Evolutionary conservation across 2,797 vertebrate species (phyloP), one percentile per base, ranked within the genome.

Genomic region (Ptychadena robeensis): DNA sequence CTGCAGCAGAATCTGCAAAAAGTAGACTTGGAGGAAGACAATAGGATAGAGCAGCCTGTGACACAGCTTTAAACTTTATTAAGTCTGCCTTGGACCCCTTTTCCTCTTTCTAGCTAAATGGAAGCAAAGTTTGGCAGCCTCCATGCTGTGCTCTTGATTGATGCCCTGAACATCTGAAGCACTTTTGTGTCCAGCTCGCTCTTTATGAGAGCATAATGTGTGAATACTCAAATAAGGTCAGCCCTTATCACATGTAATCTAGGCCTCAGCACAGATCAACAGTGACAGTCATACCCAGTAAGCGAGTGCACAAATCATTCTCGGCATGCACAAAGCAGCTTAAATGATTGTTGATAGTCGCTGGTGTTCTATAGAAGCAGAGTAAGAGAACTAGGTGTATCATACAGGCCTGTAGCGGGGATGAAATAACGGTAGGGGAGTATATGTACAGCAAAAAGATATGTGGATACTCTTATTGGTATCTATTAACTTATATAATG

Each of bases 111-210:
- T 0, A 89, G 89, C 90, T 90, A 86, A 91, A 89, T 88, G 88
- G 91, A 93, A 93, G 90, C 91, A 93, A 92, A 89, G 92, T 91
- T 92, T 92, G 92, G 91, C 92, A 89, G 94, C 90, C 91, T 91
- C 87, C 96, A 92, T 6, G 91, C 96, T 94, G 95, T 90, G 95
- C 86, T 53, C 85, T 87, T 97, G 95, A 96, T 96, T 94, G 96
- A 96, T 95, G 92, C 87, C 89, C 89, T 91, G 89, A 90, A 93
- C 93, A 94, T 93, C 94, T 94, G 95, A 95, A 91, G 91, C 93
- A 93, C 94, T 93, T 96, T 95, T 94, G 94, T 95, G 93, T 92
- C 91, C 91, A 91, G 91, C 92, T 88, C 91, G 95, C 95, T 94
- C 92, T 89, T 95, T 92, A 77, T 92, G 93, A 93, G 93, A 87